Conservation (phyloP, 1,140 invertebrate genomes). For the Neodiprion fabricii region DNA sequence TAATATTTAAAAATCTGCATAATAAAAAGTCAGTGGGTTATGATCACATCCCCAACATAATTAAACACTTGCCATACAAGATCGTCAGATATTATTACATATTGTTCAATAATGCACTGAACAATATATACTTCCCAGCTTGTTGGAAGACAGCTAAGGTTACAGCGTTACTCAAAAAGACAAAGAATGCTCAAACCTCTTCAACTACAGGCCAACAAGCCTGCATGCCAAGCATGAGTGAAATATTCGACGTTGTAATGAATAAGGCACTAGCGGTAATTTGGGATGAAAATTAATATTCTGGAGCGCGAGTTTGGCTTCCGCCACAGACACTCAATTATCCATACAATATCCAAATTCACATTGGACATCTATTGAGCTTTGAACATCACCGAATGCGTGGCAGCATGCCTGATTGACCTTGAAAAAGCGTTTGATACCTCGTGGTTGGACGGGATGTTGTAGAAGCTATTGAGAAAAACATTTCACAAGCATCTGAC, state of each 20-base stretch:
- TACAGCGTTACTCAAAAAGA: not conserved
- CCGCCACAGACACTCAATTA: constrained; percentile 8
- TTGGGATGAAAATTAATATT: constrained; percentile 9
- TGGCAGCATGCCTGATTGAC: constrained; percentile 14
- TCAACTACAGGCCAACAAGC: constrained; percentile 15
- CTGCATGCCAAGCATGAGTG: constrained; percentile 10
- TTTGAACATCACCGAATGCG: not conserved
- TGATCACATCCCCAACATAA: constrained; percentile 17
- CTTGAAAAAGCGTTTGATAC: constrained; percentile 23
- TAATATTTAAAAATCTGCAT: not conserved
- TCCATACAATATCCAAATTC: constrained; percentile 18
- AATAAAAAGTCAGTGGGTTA: constrained; percentile 10
- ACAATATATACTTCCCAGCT: not conserved
- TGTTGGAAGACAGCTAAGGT: not conserved
- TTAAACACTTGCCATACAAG: constrained; percentile 5
- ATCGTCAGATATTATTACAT: not conserved
- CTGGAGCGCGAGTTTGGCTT: constrained; percentile 9
- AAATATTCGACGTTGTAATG: constrained; percentile 17
- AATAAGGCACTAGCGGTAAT: not conserved
- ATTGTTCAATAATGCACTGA: not conserved
- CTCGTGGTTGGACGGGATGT: constrained; percentile 21
- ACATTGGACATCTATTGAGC: constrained; percentile 17
- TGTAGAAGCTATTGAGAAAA: not conserved
- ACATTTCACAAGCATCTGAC: not conserved
- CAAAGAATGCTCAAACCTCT: not conserved